A percentile compares a stretch with the other conserved stretches of the same genome.
phyloP scores from a whole-genome alignment of 1,140 invertebrate genomes.

The Pogonognathellus flavescens region DNA sequence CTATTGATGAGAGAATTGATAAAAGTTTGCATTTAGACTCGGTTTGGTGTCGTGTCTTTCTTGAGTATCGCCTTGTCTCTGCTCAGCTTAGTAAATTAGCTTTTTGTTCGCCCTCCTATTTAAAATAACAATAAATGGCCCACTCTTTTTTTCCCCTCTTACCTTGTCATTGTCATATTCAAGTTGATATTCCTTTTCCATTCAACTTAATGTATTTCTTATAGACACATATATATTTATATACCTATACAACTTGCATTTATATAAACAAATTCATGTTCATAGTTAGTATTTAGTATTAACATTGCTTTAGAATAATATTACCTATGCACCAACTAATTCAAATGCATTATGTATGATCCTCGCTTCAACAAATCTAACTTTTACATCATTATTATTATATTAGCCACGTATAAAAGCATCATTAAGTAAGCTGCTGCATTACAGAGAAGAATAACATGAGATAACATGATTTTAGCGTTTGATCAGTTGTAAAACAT shows the following conservation, averaged over 20 bases:
- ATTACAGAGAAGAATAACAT: too few relatives aligned
- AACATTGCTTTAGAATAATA: too few relatives aligned
- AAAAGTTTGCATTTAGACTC: slow-evolving; percentile 23
- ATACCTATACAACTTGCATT: neutral
- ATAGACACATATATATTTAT: neutral
- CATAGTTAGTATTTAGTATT: too few relatives aligned
- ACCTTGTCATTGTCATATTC: slow-evolving; percentile 50
- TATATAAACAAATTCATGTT: neutral
- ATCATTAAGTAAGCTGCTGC: too few relatives aligned
- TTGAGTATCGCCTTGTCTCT: neutral
- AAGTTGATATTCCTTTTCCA: slow-evolving; percentile 17
- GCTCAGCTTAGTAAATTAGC: neutral
- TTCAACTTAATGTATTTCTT: neutral
- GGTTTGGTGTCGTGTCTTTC: neutral
- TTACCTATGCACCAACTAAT: too few relatives aligned
- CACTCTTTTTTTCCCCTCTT: slow-evolving; percentile 7
- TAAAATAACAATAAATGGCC: slow-evolving; percentile 38
- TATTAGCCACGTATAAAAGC: too few relatives aligned
- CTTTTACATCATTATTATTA: too few relatives aligned
- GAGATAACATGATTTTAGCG: too few relatives aligned
- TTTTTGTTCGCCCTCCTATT: neutral
- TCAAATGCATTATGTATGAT: too few relatives aligned
- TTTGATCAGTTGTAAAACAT: too few relatives aligned
- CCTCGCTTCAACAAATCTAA: too few relatives aligned
- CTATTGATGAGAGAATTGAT: slow-evolving; percentile 20